Evolutionary conservation across 2,797 vertebrate genomes (phyloP).

Genomic region (Vultur gryphus): DNA sequence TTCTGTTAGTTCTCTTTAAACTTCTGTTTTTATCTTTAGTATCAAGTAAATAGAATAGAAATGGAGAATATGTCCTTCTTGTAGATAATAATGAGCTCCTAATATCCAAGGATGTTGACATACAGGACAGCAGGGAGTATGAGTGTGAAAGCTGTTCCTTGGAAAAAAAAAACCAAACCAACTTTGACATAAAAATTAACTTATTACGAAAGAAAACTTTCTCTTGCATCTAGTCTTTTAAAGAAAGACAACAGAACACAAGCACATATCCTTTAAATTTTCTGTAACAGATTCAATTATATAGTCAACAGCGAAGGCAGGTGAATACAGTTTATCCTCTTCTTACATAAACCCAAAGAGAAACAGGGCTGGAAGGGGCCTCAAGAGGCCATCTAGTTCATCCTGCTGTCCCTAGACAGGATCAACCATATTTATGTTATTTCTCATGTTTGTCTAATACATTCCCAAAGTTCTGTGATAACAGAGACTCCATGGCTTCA

Average conservation of each 20-base stretch:
- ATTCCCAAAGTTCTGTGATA: conserved; percentile 14
- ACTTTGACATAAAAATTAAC: not conserved
- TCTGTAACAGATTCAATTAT: not conserved
- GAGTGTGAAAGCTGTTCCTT: not conserved
- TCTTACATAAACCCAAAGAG: not conserved
- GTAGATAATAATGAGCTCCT: not conserved
- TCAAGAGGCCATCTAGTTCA: not conserved
- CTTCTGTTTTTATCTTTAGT: not conserved
- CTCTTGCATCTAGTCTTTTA: not conserved
- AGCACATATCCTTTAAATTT: not conserved
- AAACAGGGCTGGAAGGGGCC: not conserved
- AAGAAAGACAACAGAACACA: not conserved
- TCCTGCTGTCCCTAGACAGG: not conserved
- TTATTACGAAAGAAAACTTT: not conserved
- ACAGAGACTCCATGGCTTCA: conserved; percentile 4
- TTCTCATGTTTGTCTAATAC: conserved; percentile 24
- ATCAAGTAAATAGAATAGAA: not conserved
- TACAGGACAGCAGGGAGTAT: not conserved
- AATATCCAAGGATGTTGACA: not conserved
- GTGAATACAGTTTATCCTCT: not conserved
- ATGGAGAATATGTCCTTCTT: not conserved
- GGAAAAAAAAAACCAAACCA: not conserved
- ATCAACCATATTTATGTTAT: conserved; percentile 37
- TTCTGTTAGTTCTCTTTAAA: too few relatives aligned
- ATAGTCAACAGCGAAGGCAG: not conserved